A percentile compares a stretch with the other conserved stretches of the same genome.
Evolutionary conservation across 2,797 vertebrate species (phyloP).

Genomic region (Sternotherus odoratus): DNA sequence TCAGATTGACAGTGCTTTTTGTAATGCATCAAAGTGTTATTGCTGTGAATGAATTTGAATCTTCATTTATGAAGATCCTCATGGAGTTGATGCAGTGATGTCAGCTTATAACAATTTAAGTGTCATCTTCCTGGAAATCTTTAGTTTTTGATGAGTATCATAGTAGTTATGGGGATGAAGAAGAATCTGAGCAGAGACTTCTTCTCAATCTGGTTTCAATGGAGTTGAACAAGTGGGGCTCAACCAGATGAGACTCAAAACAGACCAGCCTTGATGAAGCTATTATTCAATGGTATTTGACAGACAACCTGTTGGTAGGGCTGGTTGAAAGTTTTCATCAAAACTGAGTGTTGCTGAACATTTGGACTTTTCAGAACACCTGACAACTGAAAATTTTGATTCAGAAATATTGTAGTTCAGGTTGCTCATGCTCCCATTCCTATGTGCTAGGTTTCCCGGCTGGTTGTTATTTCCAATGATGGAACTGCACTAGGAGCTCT

Average conservation of each 20-base stretch:
- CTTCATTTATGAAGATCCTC: background rate
- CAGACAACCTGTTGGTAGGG: background rate
- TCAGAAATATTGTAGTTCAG: background rate
- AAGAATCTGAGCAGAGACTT: background rate
- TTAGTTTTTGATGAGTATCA: constrained; percentile 13
- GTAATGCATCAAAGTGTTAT: background rate
- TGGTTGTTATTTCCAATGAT: background rate
- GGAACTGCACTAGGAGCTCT: no score
- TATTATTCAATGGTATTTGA: background rate
- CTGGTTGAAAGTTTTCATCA: background rate
- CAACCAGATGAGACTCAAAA: background rate
- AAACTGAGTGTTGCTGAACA: background rate
- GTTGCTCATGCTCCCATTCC: background rate
- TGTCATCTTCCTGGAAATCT: background rate
- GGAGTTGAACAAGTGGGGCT: background rate
- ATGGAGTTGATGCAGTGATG: background rate
- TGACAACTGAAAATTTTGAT: background rate
- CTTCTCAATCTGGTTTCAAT: constrained; percentile 1
- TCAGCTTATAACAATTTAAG: background rate
- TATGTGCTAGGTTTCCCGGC: background rate
- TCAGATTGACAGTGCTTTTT: background rate
- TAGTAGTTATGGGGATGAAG: background rate
- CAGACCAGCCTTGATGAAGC: background rate
- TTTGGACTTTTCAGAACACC: background rate
- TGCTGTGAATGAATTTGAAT: background rate